phyloP scores from a whole-genome alignment of 2,113 vertebrate species.

The Gopherus flavomarginatus region DNA sequence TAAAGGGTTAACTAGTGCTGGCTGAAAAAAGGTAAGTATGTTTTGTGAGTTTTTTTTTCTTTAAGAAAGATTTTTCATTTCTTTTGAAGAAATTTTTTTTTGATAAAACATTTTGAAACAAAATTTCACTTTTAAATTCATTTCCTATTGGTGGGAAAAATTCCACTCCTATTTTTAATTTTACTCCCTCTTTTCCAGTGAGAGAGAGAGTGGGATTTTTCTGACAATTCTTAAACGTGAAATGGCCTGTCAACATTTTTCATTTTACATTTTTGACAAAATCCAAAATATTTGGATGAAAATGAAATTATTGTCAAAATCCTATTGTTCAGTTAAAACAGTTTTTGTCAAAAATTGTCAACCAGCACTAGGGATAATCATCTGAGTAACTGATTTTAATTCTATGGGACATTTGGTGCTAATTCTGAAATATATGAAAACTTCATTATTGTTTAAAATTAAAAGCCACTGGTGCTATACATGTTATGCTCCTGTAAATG shows the following conservation, averaged over 20 bases:
- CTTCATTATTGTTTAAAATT: neutral
- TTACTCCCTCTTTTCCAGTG: neutral
- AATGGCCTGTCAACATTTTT: neutral
- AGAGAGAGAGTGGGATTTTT: neutral
- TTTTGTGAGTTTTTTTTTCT: neutral
- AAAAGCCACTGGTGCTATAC: neutral
- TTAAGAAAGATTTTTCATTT: neutral
- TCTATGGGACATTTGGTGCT: neutral
- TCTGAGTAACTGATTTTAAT: neutral
- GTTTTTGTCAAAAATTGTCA: neutral
- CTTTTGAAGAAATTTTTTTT: neutral
- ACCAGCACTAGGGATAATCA: neutral
- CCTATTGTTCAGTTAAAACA: neutral
- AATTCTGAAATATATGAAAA: neutral
- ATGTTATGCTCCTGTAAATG: neutral
- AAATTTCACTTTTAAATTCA: neutral
- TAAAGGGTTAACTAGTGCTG: neutral
- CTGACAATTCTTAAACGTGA: neutral
- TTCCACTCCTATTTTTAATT: neutral
- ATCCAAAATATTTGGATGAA: neutral
- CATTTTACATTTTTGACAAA: neutral
- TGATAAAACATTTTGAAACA: neutral
- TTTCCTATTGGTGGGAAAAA: neutral
- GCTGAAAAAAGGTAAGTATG: accelerated
- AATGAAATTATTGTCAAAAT: neutral